Conservation (phyloP, 1,140 invertebrate genomes). For the Tigriopus japonicus region DNA sequence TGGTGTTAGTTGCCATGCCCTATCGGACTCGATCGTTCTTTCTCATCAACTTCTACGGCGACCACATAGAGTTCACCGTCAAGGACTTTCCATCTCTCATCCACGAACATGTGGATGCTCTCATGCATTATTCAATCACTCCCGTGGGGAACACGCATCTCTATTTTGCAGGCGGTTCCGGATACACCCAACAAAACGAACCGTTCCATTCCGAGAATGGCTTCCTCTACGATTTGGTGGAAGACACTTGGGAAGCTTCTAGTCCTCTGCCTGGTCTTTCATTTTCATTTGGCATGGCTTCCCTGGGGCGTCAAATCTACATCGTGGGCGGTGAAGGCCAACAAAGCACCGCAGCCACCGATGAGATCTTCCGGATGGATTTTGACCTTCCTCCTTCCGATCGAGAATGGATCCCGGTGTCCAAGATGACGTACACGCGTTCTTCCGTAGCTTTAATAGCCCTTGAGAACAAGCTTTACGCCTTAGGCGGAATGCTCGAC, state of each 20-base stretch:
- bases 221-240: not conserved
- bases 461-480: not conserved
- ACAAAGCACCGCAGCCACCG: too few relatives aligned
- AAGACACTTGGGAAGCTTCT: not conserved
- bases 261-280: not conserved
- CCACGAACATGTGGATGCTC: not conserved
- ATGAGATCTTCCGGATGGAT: not conserved
- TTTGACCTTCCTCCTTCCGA: not conserved
- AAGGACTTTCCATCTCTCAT: not conserved
- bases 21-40: not conserved
- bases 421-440: not conserved
- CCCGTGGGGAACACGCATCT: not conserved
- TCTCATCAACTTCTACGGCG: not conserved
- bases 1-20: not conserved
- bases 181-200: not conserved
- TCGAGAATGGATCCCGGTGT: not conserved
- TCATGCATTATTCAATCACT: not conserved
- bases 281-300: not conserved
- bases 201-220: not conserved
- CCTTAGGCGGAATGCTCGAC: not conserved
- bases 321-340: not conserved
- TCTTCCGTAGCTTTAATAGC: not conserved
- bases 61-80: not conserved
- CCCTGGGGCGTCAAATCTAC: not conserved
- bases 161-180: not conserved